phyloP scores from a whole-genome alignment of 2,888 invertebrate genomes.

The Ethmia dodecea region DNA sequence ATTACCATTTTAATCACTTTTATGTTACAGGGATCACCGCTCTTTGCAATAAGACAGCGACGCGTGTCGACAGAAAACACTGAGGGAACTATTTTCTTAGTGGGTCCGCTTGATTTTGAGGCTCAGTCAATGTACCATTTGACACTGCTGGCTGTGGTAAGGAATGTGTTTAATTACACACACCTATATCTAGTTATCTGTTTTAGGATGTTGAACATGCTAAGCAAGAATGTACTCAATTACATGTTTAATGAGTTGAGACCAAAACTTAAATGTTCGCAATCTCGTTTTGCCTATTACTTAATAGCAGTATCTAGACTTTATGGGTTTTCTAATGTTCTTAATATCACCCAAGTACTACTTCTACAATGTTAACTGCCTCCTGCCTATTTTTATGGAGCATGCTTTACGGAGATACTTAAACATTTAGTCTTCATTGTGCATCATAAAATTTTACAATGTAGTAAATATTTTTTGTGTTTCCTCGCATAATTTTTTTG shows the following conservation, averaged over 20 bases:
- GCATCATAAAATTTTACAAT: no score
- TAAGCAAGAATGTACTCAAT: constrained; percentile 2
- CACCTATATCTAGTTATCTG: background rate
- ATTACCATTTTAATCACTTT: constrained; percentile 17
- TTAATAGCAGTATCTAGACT: background rate
- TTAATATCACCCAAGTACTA: background rate
- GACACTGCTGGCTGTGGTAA: constrained; percentile 92
- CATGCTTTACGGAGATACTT: no score
- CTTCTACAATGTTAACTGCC: background rate
- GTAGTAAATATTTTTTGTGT: no score
- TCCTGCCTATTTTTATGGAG: background rate
- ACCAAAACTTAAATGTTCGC: constrained; percentile 7
- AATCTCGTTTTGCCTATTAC: constrained; percentile 4
- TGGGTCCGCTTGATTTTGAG: constrained; percentile 91
- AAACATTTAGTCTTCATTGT: no score
- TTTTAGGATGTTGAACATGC: background rate
- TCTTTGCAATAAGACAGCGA: constrained; percentile 88
- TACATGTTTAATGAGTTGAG: constrained; percentile 4
- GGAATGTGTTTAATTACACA: constrained; percentile 35
- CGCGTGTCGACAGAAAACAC: constrained; percentile 86
- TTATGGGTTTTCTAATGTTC: constrained; percentile 3
- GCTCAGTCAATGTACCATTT: constrained; percentile 92
- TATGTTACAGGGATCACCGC: constrained; percentile 79
- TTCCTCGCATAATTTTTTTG: no score
- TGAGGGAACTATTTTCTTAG: constrained; percentile 86